Conservation (phyloP, 2,797 vertebrate genomes). For the Epinephelus awoara region DNA sequence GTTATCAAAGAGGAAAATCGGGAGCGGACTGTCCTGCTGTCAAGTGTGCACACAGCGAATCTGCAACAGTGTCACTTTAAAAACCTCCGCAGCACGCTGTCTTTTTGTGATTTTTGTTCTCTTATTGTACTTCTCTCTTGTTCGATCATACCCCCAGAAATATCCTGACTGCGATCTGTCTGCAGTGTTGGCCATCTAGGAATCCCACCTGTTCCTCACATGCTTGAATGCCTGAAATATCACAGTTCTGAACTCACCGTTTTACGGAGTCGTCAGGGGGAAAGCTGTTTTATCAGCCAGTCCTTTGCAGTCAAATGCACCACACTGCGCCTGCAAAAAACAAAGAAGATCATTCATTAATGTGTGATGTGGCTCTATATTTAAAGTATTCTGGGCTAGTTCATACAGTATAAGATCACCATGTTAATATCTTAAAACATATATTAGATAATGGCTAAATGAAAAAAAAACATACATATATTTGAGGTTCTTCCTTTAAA, state of each 20-base stretch:
- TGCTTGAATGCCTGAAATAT: constrained; percentile 9
- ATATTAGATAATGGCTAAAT: neutral
- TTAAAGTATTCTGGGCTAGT: neutral
- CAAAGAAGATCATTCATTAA: constrained; percentile 1
- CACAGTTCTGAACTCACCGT: constrained; percentile 69
- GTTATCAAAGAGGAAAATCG: constrained; percentile 22
- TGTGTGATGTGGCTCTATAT: neutral
- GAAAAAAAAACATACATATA: neutral
- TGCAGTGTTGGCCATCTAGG: constrained; percentile 11
- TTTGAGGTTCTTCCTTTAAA: neutral
- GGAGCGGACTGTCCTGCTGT: constrained; percentile 16
- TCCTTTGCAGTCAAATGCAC: constrained; percentile 26
- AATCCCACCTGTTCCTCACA: neutral
- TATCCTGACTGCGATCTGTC: neutral
- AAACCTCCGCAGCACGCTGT: neutral
- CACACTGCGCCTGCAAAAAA: constrained; percentile 49
- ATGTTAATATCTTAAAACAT: neutral
- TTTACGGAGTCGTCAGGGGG: constrained; percentile 23
- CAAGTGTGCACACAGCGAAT: constrained; percentile 11
- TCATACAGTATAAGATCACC: neutral
- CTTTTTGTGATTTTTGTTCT: neutral
- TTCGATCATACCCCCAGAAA: constrained; percentile 1
- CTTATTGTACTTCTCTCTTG: neutral
- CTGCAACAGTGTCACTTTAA: neutral
- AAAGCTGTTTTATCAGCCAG: constrained; percentile 28